Evolutionary conservation across 2,113 vertebrate genomes (phyloP).

Genomic region (Carettochelys insculpta): DNA sequence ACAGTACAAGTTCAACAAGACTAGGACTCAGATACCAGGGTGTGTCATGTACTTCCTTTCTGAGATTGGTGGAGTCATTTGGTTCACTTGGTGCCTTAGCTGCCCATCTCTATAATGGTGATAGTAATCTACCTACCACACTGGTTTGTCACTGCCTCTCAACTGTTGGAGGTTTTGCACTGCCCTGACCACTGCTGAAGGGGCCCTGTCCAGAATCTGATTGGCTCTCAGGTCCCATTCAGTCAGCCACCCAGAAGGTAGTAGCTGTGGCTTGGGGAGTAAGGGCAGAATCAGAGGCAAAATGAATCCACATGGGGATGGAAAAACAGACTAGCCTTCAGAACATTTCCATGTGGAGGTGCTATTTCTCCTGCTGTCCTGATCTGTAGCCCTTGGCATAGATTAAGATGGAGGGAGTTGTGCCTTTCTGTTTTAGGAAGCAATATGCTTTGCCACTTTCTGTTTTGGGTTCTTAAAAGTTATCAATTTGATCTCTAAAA

Average conservation of each 20-base stretch:
- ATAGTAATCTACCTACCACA: not conserved
- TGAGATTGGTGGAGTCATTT: not conserved
- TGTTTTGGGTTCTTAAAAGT: not conserved
- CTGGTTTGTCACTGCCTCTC: not conserved
- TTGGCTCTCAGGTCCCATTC: not conserved
- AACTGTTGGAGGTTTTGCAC: not conserved
- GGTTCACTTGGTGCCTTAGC: not conserved
- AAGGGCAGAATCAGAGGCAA: not conserved
- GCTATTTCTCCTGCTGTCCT: too few species aligned
- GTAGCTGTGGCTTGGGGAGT: not conserved
- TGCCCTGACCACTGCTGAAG: not conserved
- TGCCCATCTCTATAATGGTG: not conserved
- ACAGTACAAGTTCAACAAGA: not conserved
- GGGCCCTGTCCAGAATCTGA: not conserved
- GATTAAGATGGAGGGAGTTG: not conserved
- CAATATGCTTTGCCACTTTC: not conserved
- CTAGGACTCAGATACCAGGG: not conserved
- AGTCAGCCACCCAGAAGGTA: not conserved
- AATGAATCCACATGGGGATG: not conserved
- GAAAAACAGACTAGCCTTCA: not conserved
- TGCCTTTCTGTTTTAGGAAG: not conserved
- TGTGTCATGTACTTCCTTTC: accelerated
- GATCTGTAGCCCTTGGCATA: not conserved
- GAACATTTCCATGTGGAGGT: not conserved
- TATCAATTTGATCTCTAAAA: not conserved